Conservation (phyloP, 2,888 invertebrate genomes). For the Drosophila setosimentum region DNA sequence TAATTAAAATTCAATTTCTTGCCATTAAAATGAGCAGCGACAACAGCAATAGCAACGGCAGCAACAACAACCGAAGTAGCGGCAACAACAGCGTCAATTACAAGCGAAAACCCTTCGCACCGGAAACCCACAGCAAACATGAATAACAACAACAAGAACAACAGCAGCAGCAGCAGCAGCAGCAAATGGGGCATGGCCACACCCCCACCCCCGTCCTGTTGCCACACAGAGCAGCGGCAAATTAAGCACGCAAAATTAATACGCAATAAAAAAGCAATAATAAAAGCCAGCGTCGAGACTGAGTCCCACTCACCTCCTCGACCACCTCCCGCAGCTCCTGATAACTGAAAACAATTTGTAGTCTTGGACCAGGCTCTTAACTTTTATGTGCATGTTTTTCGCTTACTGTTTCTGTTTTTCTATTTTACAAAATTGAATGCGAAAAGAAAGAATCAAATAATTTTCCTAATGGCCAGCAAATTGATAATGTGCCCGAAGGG, state of each 20-base stretch:
- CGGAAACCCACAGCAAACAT: slow-evolving; percentile 42
- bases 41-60: slow-evolving; percentile 8
- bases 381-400: slow-evolving; percentile 38
- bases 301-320: neutral
- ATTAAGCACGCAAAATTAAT: slow-evolving; percentile 81
- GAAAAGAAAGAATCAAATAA: slow-evolving; percentile 54
- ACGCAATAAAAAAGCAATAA: slow-evolving; percentile 81
- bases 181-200: slow-evolving; percentile 47
- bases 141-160: neutral
- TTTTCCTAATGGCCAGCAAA: slow-evolving; percentile 69
- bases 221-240: slow-evolving; percentile 51
- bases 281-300: slow-evolving; percentile 60
- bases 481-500: slow-evolving; percentile 41
- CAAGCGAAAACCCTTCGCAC: slow-evolving; percentile 68
- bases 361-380: slow-evolving; percentile 44
- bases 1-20: slow-evolving; percentile 81
- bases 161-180: slow-evolving; percentile 18
- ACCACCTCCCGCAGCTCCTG: slow-evolving; percentile 2
- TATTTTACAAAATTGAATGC: slow-evolving; percentile 40
- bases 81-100: slow-evolving; percentile 68
- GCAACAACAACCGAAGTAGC: slow-evolving; percentile 17
- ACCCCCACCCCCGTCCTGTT: slow-evolving; percentile 18
- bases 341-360: slow-evolving; percentile 74
- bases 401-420: slow-evolving; percentile 26
- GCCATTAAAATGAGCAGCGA: slow-evolving; percentile 76